Base-by-base conservation (phyloP, 2,888 invertebrate genomes). In the Drosophila tanythrix region DNA sequence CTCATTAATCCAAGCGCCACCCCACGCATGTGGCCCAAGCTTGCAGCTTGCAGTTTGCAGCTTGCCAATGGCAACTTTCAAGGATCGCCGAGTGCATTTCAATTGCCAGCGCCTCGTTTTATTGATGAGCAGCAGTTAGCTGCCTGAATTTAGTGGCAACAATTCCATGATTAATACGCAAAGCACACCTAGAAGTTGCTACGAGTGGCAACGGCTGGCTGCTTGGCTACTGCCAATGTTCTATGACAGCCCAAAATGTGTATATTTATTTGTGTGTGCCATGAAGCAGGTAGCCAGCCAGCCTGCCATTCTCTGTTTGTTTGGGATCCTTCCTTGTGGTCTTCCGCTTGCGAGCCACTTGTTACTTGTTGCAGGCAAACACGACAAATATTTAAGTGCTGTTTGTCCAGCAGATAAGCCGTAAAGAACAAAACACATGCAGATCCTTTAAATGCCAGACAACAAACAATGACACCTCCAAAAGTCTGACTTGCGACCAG, bases 1-100 rank as follows among this genome's bases (percentile, higher is more conserved):
- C 82, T 83, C 90, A 85, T 85, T 85, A 87, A 85, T 85, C 88
- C 78, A 73, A 81, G 88, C 84, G 88, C 89, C 84, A 85, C 90
- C 89, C 83, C 83, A 84, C 90, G 90, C 84, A 74, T 63, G 61
- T 31, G 50, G 43, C 57, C 51, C 18, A 15, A 15, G n/a, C 27
- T 25, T 25, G 29, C 46, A 15, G 27, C 46, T n/a, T 7, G 27
- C 38, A n/a, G 36, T 25, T 18, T 33, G 21, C 21, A 25, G 21
- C 18, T 11, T 25, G 13, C 13, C 21, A 29, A n/a, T 55, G 21
- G 36, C 53, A 33, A 15, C 25, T 25, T 46, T 46, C 29, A 48
- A 64, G 74, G 66, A 66, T 67, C 53, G 53, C 52, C 79, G 69
- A 87, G 65, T 70, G 77, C 81, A 77, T 65, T 87, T 79, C 70